Base-by-base conservation (phyloP, 2,888 invertebrate genomes). In the Griposia aprilina region DNA sequence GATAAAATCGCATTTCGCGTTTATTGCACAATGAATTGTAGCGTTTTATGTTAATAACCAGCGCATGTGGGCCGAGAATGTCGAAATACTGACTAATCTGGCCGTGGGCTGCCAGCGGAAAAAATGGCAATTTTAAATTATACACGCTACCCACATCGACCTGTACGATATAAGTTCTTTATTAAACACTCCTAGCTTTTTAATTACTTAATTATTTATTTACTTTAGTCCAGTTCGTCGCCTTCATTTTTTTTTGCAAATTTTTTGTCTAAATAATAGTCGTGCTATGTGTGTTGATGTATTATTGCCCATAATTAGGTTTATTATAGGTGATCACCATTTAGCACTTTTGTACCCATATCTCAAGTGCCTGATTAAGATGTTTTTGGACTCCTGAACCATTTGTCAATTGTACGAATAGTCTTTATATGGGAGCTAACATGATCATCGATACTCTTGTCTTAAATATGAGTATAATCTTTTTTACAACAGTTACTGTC, bases 111-210 rank as follows among this genome's bases (percentile, higher is more conserved):
- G 96, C 91, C 93, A 90, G 89, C 90, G 90, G 92, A 95, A 95
- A 95, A 96, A 96, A 96, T 96, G 95, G 95, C 96, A 96, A 97
- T 96, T 97, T 97, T 93, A 95, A 96, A 96, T 96, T 96, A 96
- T 96, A 93, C 94, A 94, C 93, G 93, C 96, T 95, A 91, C 96
- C 96, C 96, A 97, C 96, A 94, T 91, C 89, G 86, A 80, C 13
- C 60, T 87, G 90, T 90, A 76, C 79, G 83, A 71, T 91, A 94
- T 93, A 92, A 92, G 94, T 94, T 93, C 92, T 93, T 93, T 93
- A 93, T 94, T 94, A 94, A 87, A 93, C 93, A 92, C 92, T 93
- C 93, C 93, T 92, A 94, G 92, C 90, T 93, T 93, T 94, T 94
- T 96, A 96, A 96, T 96, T 96, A 95, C 94, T 95, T 94, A 93